These are phyloP conservation scores for Tridacna gigas DNA, from an alignment of 2,888 invertebrate species.

Conservation along the genomic window DNA sequence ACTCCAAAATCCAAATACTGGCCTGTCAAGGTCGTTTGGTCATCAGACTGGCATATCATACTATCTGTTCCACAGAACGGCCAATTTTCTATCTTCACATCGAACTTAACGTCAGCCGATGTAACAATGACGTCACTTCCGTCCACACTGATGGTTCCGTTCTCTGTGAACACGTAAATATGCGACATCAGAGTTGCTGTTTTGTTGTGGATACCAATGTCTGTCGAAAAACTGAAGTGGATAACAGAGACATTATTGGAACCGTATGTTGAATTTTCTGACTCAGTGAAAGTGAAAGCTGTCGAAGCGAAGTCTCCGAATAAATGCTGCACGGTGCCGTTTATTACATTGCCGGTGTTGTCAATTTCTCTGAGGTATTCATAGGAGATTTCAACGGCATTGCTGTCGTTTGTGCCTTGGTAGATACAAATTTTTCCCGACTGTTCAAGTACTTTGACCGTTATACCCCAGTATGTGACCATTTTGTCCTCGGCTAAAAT, in stretches of 20 bases:
- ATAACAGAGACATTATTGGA: conserved; percentile 1
- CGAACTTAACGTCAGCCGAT: conserved; percentile 43
- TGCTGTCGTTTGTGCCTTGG: conserved; percentile 25
- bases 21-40: neutral
- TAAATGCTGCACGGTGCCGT: conserved; percentile 1
- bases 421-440: conserved; percentile 44
- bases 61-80: conserved; percentile 28
- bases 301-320: conserved; percentile 34
- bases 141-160: conserved; percentile 32
- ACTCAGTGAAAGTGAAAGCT: conserved; percentile 17
- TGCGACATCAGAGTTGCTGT: neutral
- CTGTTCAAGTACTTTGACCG: conserved; percentile 26
- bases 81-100: conserved; percentile 30
- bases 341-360: neutral
- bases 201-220: neutral
- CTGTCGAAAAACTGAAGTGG: neutral
- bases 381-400: conserved; percentile 26
- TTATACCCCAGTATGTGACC: conserved; percentile 12
- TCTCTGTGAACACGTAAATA: conserved; percentile 38
- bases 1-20: conserved; percentile 11
- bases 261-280: neutral
- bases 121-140: conserved; percentile 22
- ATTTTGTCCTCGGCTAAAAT: conserved; percentile 20
- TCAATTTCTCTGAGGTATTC: conserved; percentile 33
- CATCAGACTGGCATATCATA: neutral